phyloP scores from a whole-genome alignment of 2,888 invertebrate species.

The Drosophila nigritarsus region DNA sequence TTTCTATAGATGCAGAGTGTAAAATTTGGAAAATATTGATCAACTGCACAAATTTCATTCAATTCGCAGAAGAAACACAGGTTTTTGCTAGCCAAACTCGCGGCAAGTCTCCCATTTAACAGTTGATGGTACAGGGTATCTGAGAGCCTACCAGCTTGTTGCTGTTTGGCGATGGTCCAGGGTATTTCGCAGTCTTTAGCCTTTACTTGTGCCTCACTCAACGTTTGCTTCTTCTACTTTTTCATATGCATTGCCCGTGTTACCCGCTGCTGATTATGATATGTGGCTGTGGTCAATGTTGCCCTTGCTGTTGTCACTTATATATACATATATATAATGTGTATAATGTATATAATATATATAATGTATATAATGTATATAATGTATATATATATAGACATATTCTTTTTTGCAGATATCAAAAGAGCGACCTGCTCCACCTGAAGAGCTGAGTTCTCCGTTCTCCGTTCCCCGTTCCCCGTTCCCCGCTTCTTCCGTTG shows the following conservation, averaged over 20 bases:
- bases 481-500: neutral
- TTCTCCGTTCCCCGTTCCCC: neutral
- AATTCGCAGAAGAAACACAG: neutral
- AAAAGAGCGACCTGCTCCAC: slow-evolving; percentile 29
- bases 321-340: neutral
- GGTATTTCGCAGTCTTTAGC: neutral
- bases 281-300: slow-evolving; percentile 38
- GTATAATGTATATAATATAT: too few relatives aligned
- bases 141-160: neutral
- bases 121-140: neutral
- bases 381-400: neutral
- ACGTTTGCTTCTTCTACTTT: neutral
- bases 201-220: neutral
- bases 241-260: slow-evolving; percentile 22
- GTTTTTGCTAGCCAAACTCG: neutral
- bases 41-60: neutral
- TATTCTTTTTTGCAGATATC: slow-evolving; percentile 31
- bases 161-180: neutral
- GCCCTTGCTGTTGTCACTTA: slow-evolving; percentile 43
- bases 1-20: too few relatives aligned
- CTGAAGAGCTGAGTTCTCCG: slow-evolving; percentile 2
- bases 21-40: neutral
- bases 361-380: neutral
- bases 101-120: neutral
- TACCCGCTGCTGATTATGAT: slow-evolving; percentile 59